Conservation (phyloP, 1,140 invertebrate species). For the Trichogramma pretiosum region DNA sequence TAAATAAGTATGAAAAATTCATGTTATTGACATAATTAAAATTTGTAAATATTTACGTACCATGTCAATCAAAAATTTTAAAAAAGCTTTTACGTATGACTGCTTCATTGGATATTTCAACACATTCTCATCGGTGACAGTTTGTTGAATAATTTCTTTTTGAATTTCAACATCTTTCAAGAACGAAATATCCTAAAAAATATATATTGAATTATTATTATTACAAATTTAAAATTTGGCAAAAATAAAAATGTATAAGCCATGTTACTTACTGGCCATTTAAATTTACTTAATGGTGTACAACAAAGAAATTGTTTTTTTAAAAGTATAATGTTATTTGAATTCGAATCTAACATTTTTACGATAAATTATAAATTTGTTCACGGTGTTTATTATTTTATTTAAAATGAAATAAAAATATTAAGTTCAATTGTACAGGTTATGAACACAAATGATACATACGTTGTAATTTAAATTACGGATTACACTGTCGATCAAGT, state of each 20-base stretch:
- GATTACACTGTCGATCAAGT: too few species aligned
- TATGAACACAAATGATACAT: background rate
- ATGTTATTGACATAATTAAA: background rate
- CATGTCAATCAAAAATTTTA: constrained; percentile 41
- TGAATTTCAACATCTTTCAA: constrained; percentile 32
- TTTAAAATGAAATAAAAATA: background rate
- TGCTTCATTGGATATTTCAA: constrained; percentile 40
- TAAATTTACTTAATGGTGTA: constrained; percentile 32
- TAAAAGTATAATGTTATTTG: constrained; percentile 9
- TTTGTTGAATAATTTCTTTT: constrained; percentile 36
- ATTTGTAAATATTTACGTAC: constrained; percentile 19
- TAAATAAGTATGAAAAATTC: constrained; percentile 19
- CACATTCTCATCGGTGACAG: constrained; percentile 36
- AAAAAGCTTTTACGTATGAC: constrained; percentile 44
- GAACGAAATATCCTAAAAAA: too few species aligned
- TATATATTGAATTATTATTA: too few species aligned
- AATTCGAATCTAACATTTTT: background rate
- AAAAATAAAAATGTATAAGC: constrained; percentile 2
- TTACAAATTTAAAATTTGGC: constrained; percentile 1
- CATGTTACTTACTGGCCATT: constrained; percentile 30
- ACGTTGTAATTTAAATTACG: too few species aligned
- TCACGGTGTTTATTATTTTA: too few species aligned
- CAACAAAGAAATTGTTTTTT: constrained; percentile 38
- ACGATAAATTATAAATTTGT: too few species aligned
- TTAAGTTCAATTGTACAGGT: background rate